phyloP scores from a whole-genome alignment of 2,113 vertebrate genomes.

The Sceloporus tristichus region DNA sequence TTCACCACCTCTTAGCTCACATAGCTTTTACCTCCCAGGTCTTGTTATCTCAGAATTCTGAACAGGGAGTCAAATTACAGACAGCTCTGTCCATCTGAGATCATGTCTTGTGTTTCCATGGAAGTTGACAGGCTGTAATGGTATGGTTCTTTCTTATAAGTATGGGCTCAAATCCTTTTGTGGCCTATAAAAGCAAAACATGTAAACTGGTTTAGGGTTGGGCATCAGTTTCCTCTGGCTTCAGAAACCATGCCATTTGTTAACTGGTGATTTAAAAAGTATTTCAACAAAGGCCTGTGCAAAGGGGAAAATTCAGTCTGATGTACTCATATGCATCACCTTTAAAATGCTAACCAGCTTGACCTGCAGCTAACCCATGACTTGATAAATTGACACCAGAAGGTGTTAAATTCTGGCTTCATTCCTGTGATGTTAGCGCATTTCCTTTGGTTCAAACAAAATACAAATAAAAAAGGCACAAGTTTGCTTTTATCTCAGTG shows the following conservation, averaged over 20 bases:
- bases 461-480: constrained; percentile 29
- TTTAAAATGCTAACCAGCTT: constrained; percentile 39
- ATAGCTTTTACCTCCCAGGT: too few relatives aligned
- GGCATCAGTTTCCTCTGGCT: constrained; percentile 10
- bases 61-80: not conserved
- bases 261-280: constrained; percentile 23
- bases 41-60: not conserved
- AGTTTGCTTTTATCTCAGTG: not conserved
- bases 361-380: constrained; percentile 57
- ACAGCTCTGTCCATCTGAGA: not conserved
- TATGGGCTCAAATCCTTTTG: not conserved
- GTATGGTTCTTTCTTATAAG: not conserved
- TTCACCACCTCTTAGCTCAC: too few relatives aligned
- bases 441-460: constrained; percentile 51
- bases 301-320: constrained; percentile 30
- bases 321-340: constrained; percentile 27
- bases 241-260: constrained; percentile 23
- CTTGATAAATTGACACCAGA: constrained; percentile 54
- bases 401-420: constrained; percentile 40
- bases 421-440: constrained; percentile 37
- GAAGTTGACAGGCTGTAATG: not conserved
- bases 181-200: constrained; percentile 13
- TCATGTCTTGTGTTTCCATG: not conserved
- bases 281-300: constrained; percentile 8
- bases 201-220: constrained; percentile 16